Evolutionary conservation across 2,113 vertebrate species (phyloP), one percentile per base, ranked within the genome.

Genomic region (Arizona elegans): DNA sequence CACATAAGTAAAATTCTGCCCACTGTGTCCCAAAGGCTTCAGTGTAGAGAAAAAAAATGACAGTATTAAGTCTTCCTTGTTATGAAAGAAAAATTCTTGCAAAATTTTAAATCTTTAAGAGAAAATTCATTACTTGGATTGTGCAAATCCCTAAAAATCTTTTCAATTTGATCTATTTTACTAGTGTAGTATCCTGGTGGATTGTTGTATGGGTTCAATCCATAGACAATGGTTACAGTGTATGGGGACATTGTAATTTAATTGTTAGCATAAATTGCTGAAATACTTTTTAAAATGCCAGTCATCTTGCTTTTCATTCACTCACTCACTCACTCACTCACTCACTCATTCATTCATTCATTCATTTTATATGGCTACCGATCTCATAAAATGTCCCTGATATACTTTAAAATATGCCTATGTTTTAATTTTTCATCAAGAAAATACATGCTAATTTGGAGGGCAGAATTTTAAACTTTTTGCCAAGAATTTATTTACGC

Each of bases 261-360:
- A 81, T 43, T 21, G 8, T 43, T 43, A 81, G 33, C 75, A 43
- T 38, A 81, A 43, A 43, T 81, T 81, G 75, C 33, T 81, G 75
- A 81, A 81, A 21, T 81, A 43, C 8, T 38, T 81, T 81, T 81
- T 19, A 21, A 81, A 81, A 81, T 81, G 70, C 15, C 33, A 81
- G n/a, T 81, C 70, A 19, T 8, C 33, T 33, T 81, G 70, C 70
- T 19, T 19, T 75, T 81, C 33, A 19, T 8, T 33, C 70, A 38
- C 8, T 75, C 12, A 13, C 5, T 11, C 29, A 17, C 12, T 29
- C n/a, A 17, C 3, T 33, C 29, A 15, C 8, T 38, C 38, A 43
- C 0, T 24, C 21, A 3, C 0, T 70, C 15, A 8, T 8, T 8
- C n/a, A 6, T 17, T 33, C 13, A 6, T n/a, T n/a, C 62, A 2